Evolutionary conservation across 2,113 vertebrate genomes (phyloP).

Genomic region (Lophotis ruficrista): DNA sequence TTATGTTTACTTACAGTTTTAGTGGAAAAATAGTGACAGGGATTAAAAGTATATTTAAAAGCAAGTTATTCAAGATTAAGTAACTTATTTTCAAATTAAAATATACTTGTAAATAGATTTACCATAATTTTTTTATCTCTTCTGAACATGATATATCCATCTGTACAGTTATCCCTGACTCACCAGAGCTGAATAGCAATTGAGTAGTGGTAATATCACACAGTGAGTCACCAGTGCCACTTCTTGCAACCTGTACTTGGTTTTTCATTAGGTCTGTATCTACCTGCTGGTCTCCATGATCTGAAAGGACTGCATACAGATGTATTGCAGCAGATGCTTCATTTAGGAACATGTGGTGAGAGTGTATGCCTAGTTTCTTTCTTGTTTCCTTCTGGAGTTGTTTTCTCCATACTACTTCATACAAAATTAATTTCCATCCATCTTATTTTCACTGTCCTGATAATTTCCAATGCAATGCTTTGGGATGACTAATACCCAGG

Average conservation of each 20-base stretch:
- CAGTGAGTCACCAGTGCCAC: not conserved
- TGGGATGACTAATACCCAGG: not conserved
- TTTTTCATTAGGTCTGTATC: not conserved
- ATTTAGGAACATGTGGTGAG: not conserved
- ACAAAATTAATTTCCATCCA: not conserved
- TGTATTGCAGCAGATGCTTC: not conserved
- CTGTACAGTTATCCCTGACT: not conserved
- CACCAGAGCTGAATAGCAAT: not conserved
- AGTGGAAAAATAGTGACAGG: slow-evolving; percentile 44
- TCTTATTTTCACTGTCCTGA: not conserved
- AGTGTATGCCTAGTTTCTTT: not conserved
- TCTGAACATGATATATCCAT: not conserved
- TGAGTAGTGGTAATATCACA: not conserved
- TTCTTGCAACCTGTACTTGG: not conserved
- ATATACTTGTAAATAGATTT: not conserved
- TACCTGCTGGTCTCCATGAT: not conserved
- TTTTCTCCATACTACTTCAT: not conserved
- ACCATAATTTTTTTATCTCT: not conserved
- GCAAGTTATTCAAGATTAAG: not conserved
- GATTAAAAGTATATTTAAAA: slow-evolving; percentile 28
- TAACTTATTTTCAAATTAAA: not conserved
- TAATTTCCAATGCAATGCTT: not conserved
- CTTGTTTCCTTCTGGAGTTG: not conserved
- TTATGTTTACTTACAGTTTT: slow-evolving; percentile 56
- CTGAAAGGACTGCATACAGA: not conserved